Evolutionary conservation across 2,888 invertebrate genomes (phyloP), one percentile per base, ranked within the genome.

Genomic region (Drosophila phalerata): DNA sequence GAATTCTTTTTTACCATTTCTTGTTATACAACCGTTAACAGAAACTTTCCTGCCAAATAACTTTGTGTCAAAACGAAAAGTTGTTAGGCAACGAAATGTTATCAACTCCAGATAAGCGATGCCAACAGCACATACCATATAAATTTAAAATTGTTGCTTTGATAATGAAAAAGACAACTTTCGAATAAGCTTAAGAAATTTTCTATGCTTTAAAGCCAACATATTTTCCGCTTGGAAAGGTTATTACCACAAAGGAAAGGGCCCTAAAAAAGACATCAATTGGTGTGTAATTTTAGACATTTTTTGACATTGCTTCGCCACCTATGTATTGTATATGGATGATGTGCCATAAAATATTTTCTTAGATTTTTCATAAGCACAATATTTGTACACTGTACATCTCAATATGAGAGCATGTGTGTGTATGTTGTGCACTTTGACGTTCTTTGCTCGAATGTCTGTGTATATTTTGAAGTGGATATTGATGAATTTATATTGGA

Each of bases 401-500:
- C n/a, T 40, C 4, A 4, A 1, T 30, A 17, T 22, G 10, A 22
- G 22, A 6, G 22, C n/a, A 19, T 22, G 3, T 55, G 22, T 13
- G 30, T 47, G 28, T 28, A 13, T n/a, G n/a, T 11, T 30, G 60
- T 61, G 56, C 43, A 55, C 55, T 63, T 25, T 60, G 60, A 68
- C 53, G 45, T 55, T 51, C 15, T 40, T 34, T 47, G 57, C 55
- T 53, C 32, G 63, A 49, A 61, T 62, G 61, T 69, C 64, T 73
- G 60, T 64, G 67, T 64, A 51, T 64, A 85, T 77, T 81, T 77
- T 74, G 78, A 85, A 86, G 86, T 80, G 71, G 82, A 79, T 85
- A 87, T 79, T 85, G 85, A 87, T 87, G 73, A 87, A 85, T 85
- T 76, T 81, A 72, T 79, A 87, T 87, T 81, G 85, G 79, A 87